Percentiles rank a stretch among this genome's conserved stretches.
Evolutionary conservation across 1,140 invertebrate species (phyloP).

Genomic region (Pollicipes pollicipes): DNA sequence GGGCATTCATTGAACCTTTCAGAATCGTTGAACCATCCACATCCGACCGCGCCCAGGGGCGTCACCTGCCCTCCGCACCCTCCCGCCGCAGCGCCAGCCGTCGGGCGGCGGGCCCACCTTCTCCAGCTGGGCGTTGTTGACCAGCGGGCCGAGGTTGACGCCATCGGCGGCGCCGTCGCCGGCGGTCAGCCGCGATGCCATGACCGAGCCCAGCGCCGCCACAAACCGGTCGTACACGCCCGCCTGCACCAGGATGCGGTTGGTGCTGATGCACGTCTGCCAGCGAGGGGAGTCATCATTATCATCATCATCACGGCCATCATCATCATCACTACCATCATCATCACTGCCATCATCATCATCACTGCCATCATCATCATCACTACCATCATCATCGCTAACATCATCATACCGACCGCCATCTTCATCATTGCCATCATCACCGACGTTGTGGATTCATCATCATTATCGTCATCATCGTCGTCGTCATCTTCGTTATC

Average conservation of each 20-base stretch:
- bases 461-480: no score
- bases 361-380: slow-evolving; percentile 5
- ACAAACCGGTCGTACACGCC: slow-evolving; percentile 71
- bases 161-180: slow-evolving; percentile 57
- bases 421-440: no score
- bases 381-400: no score
- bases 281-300: slow-evolving; percentile 12
- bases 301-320: no score
- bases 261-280: slow-evolving; percentile 88
- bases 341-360: no score
- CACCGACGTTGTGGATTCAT: no score
- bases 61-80: not conserved
- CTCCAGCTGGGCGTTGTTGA: slow-evolving; percentile 66
- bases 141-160: slow-evolving; percentile 73
- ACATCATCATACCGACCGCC: no score
- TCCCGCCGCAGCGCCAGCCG: not conserved
- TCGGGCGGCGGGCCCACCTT: slow-evolving; percentile 36
- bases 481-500: no score
- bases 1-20: no score
- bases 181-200: slow-evolving; percentile 49
- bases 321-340: no score
- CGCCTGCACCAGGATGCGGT: slow-evolving; percentile 80
- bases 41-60: no score
- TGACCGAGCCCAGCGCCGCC: slow-evolving; percentile 42
- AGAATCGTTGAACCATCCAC: no score